Evolutionary conservation across 2,888 invertebrate species (phyloP), one percentile per base, ranked within the genome.

Genomic region (Gisinianus flammeolus): DNA sequence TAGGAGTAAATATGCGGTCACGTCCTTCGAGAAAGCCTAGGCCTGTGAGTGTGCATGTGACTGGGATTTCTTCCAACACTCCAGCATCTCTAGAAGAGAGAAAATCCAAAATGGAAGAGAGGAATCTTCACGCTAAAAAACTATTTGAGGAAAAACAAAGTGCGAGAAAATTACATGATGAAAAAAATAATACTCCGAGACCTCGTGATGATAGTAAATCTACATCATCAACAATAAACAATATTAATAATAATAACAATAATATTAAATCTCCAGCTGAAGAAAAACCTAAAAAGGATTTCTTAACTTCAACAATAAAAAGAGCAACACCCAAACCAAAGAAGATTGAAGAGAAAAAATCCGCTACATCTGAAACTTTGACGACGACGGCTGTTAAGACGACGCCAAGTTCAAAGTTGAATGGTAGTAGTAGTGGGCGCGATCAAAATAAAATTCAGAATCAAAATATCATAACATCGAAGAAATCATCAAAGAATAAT

Each of bases 11-110:
- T 19, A 81, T 82, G 12, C 76, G 81, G 31, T 78, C 75, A 67
- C 68, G 81, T 16, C 80, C 76, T 62, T 22, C 76, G 19, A 70
- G 83, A 31, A 85, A 85, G 66, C 77, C 83, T 8, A 77, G 85
- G 26, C 85, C 62, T 22, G 81, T 82, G 0, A 82, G 82, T 69
- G 85, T 85, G 8, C 83, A 83, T 66, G 82, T 85, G 1, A 84
- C 84, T n/a, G 84, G 84, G 58, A 44, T 77, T 24, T 77, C 76
- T 77, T 77, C 76, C 54, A 70, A 24, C 19, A 62, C 69, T 30
- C 70, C 76, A n/a, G 35, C 62, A 10, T 56, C 69, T 22, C 76
- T 58, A 19, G 70, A 26, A 19, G 67, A 75, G 26, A 66, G 31
- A 33, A 31, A 58, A 12, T 28, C 31, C 26, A 70, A 62, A 19